Base-by-base conservation (phyloP, 2,888 invertebrate species). In the Lasius fuliginosus region DNA sequence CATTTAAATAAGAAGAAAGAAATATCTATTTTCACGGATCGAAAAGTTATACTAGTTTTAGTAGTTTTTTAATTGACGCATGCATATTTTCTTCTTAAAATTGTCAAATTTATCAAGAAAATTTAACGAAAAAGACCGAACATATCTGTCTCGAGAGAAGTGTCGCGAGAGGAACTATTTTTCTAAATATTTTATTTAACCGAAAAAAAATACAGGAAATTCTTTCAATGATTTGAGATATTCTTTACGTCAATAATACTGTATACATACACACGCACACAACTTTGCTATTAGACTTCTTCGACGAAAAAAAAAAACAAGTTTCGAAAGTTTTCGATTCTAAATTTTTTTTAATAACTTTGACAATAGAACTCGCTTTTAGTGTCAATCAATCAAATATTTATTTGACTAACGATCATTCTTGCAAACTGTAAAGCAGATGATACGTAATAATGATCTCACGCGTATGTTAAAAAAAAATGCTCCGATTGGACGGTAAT, bases 11-110 rank as follows among this genome's bases (percentile, higher is more conserved):
- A 49, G 2, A 6, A 33, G 0, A 69, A 33, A 65, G 2, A 65
- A 11, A 18, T 33, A 65, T 65, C 30, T 36, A 40, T 33, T 64
- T 56, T 56, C 23, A 71, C 11, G 3, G 6, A 40, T 49, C 49
- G 1, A 18, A 46, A 46, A 49, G 49, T n/a, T 27, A 73, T 27
- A 6, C 9, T 53, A 58, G 15, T 33, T 33, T n/a, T 69, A 53
- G 0, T 53, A 53, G 1, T 6, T 53, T 71, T 53, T 53, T 53
- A 53, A 8, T 71, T 33, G 23, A 33, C 11, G 18, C 9, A 27
- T 27, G 27, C 12, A 11, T 49, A 15, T 65, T 60, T 40, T 46
- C 15, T 67, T 46, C 27, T 46, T 68, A 68, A 68, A 68, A 30
- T n/a, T n/a, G 2, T 49, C 8, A 49, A 49, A 18, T 49, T 49